Conservation (phyloP, 2,888 invertebrate species). For the Thecocarcelia acutangulata region DNA sequence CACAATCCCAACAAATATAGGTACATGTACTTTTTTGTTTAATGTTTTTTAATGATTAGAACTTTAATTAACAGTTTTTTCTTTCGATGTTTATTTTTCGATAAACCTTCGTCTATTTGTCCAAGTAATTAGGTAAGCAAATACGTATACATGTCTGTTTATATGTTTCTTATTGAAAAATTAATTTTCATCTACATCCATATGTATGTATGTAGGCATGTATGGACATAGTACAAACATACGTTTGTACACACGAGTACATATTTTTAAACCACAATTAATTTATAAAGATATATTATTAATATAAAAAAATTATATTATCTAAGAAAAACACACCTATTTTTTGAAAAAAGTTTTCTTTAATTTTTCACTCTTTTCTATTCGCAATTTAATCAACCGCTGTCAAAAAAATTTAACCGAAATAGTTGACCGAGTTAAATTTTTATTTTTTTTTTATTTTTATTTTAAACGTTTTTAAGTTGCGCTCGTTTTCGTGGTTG, state of each 20-base stretch:
- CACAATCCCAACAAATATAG: too few relatives aligned
- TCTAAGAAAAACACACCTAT: conserved; percentile 25
- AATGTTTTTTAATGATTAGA: conserved; percentile 11
- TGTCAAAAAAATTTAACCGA: conserved; percentile 48
- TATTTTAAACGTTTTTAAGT: conserved; percentile 44
- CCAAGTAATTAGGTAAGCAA: conserved; percentile 26
- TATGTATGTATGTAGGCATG: too few relatives aligned
- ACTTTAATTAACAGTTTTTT: conserved; percentile 45
- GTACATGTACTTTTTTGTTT: too few relatives aligned
- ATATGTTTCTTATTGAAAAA: conserved; percentile 4
- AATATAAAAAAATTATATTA: too few relatives aligned
- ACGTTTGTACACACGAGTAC: too few relatives aligned
- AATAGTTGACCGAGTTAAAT: conserved; percentile 43
- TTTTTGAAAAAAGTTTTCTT: conserved; percentile 30
- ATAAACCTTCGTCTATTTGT: conserved; percentile 33
- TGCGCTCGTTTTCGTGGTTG: conserved; percentile 47
- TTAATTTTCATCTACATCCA: neutral
- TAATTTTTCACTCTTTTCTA: conserved; percentile 26
- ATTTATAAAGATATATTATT: too few relatives aligned
- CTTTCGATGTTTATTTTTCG: conserved; percentile 20
- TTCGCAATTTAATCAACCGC: conserved; percentile 7
- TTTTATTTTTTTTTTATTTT: too few relatives aligned
- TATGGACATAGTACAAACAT: too few relatives aligned
- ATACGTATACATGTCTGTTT: conserved; percentile 2
- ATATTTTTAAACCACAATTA: too few relatives aligned